Evolutionary conservation across 2,888 invertebrate species (phyloP), one percentile per base, ranked within the genome.

Genomic region (Drosophila niveifrons): DNA sequence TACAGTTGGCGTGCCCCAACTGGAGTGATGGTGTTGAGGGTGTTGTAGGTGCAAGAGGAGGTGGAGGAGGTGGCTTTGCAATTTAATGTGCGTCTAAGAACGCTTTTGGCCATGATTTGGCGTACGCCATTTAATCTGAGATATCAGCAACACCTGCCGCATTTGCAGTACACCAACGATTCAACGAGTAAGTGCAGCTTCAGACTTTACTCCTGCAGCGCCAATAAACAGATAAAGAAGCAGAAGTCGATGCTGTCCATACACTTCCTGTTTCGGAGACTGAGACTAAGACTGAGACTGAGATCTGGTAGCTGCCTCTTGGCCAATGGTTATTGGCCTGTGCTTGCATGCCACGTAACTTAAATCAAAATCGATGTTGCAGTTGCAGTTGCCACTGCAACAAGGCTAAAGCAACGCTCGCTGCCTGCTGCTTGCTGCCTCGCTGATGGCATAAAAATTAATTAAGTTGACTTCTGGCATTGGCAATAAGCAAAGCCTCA

Each of bases 391-490:
- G 53, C 66, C 48, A 50, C 48, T 48, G 44, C 55, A 10, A 11
- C 11, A 6, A 10, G 29, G 59, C 17, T 41, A 31, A 46, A 55
- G 56, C 59, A 57, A 50, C 44, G 36, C 43, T 43, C 44, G 85
- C 86, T 87, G 70, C 23, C 6, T 23, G 23, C 23, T 23, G 23
- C 23, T 23, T 6, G 85, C 86, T 87, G 70, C 6, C 23, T 23
- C 23, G 85, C 86, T 87, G 70, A 28, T 67, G 77, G 90, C 78
- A 72, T 55, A 69, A 66, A 86, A 86, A 89, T 90, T 86, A 86
- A 86, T 86, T 86, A 86, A 86, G 89, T 86, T 89, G 90, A 89
- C 86, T 86, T 90, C 90, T 86, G 90, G 89, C 86, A 89, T 77
- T 88, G 89, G 78, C 85, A 73, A 65, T 71, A 56, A 53, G 58